Evolutionary conservation across 1,140 invertebrate genomes (phyloP).

Genomic region (Plutomurus gul): DNA sequence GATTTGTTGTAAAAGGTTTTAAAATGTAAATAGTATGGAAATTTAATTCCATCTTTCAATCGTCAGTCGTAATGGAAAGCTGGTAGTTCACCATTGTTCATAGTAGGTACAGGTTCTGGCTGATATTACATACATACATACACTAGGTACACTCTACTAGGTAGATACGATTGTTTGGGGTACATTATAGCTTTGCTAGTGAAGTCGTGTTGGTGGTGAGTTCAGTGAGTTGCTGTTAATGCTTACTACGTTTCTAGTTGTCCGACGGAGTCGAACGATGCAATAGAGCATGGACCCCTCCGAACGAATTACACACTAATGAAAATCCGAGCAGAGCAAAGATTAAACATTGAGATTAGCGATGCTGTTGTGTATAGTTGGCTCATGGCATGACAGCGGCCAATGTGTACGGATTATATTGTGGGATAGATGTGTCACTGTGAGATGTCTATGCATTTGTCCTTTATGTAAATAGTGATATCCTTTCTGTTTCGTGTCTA

Average conservation of each 20-base stretch:
- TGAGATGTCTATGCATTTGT: too few relatives aligned
- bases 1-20: conserved; percentile 15
- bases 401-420: neutral
- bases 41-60: neutral
- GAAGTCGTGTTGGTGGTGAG: too few relatives aligned
- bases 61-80: neutral
- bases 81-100: too few relatives aligned
- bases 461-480: neutral
- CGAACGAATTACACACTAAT: conserved; percentile 11
- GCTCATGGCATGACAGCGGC: neutral
- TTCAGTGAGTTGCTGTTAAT: too few relatives aligned
- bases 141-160: too few relatives aligned
- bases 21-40: conserved; percentile 13
- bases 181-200: too few relatives aligned
- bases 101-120: too few relatives aligned
- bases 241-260: too few relatives aligned
- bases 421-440: neutral
- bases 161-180: too few relatives aligned
- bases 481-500: neutral
- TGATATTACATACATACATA: too few relatives aligned
- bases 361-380: neutral
- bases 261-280: too few relatives aligned
- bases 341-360: conserved; percentile 15
- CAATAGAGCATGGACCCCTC: neutral
- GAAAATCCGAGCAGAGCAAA: neutral